A percentile compares a stretch with the other conserved stretches of the same genome.
Evolutionary conservation across 1,140 invertebrate genomes (phyloP).

Genomic region (Belonocnema kinseyi): DNA sequence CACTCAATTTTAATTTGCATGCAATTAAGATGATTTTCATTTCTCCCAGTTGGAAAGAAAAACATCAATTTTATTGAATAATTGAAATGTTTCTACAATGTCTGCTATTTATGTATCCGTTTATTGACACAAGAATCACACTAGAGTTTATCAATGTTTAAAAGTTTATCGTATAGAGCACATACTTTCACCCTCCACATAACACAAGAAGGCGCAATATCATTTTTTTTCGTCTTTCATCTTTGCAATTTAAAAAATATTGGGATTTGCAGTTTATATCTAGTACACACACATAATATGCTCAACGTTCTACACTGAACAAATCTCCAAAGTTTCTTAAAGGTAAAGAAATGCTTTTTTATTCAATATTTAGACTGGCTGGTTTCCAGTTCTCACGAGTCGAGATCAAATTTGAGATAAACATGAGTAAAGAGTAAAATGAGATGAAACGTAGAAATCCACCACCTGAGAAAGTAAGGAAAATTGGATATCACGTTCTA

Average conservation of each 20-base stretch:
- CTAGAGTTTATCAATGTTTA: constrained; percentile 24
- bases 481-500: constrained; percentile 29
- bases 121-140: constrained; percentile 21
- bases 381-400: too few relatives aligned
- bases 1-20: constrained; percentile 12
- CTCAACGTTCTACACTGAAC: not conserved
- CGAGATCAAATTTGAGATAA: too few relatives aligned
- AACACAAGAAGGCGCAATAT: not conserved
- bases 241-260: not conserved
- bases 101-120: constrained; percentile 24
- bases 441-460: constrained; percentile 15
- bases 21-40: constrained; percentile 12
- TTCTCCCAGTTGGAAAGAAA: not conserved
- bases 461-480: constrained; percentile 23
- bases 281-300: constrained; percentile 9
- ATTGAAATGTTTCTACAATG: constrained; percentile 12
- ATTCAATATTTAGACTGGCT: too few relatives aligned
- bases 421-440: constrained; percentile 13
- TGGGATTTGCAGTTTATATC: not conserved
- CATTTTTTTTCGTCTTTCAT: not conserved
- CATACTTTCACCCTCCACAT: not conserved
- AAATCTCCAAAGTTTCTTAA: too few relatives aligned
- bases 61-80: constrained; percentile 11
- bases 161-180: constrained; percentile 16
- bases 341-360: too few relatives aligned